Conservation (phyloP, 2,797 vertebrate species). For the Rhincodon typus region DNA sequence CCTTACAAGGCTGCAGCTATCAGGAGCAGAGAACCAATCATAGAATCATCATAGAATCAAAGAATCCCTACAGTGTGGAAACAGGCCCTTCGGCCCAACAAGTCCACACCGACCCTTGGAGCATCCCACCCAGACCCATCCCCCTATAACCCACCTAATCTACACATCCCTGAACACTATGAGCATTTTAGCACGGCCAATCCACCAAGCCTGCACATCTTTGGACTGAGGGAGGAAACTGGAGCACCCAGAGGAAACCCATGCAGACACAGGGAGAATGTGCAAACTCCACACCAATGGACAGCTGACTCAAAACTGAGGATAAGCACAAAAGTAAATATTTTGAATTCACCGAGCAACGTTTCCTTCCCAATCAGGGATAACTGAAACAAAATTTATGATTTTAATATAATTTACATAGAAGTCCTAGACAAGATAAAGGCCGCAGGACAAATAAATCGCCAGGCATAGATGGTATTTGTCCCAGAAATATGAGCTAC, state of each 20-base stretch:
- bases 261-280: no score
- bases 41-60: no score
- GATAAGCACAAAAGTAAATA: background rate
- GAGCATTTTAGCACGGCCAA: no score
- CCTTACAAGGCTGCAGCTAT: background rate
- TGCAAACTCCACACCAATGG: background rate
- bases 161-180: no score
- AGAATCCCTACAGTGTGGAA: no score
- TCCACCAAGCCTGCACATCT: no score
- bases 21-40: background rate
- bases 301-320: background rate
- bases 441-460: background rate
- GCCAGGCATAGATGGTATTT: background rate
- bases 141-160: no score
- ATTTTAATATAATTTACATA: conserved; percentile 6
- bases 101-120: no score
- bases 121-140: no score
- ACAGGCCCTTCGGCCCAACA: no score
- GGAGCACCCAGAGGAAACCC: no score
- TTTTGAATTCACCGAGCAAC: background rate
- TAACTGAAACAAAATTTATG: background rate
- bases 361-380: background rate
- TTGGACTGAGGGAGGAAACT: no score
- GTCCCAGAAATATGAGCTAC: background rate
- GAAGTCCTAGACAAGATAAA: background rate